Percentiles rank a stretch among this genome's conserved stretches.
These are phyloP conservation scores for Ooceraea biroi DNA, from an alignment of 1,140 invertebrate genomes.

Conservation along the genomic window DNA sequence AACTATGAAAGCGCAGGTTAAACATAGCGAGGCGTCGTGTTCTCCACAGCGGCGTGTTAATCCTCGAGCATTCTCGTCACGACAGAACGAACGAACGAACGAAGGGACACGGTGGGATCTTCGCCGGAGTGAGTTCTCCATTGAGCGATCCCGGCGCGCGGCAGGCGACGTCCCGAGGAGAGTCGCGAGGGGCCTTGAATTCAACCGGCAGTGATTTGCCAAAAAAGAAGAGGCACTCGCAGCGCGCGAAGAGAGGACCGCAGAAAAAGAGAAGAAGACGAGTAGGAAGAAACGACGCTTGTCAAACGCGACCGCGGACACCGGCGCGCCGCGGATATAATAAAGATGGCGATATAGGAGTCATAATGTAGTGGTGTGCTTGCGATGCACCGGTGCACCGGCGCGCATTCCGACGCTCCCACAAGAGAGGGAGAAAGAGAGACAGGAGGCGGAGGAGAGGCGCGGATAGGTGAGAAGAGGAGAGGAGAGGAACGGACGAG, in stretches of 20 bases:
- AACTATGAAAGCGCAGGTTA: constrained; percentile 44
- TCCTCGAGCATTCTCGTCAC: constrained; percentile 47
- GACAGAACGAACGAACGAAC: constrained; percentile 17
- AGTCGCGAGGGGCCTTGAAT: constrained; percentile 48
- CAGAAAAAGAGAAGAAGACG: constrained; percentile 42
- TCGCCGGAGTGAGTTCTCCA: constrained; percentile 41
- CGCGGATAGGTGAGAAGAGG: constrained; percentile 42
- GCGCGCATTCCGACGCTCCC: constrained; percentile 81
- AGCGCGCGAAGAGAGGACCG: constrained; percentile 40
- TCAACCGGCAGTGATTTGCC: constrained; percentile 55
- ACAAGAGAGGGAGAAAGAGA: constrained; percentile 60
- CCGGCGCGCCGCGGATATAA: constrained; percentile 80
- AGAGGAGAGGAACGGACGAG: constrained; percentile 46
- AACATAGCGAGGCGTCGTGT: constrained; percentile 19
- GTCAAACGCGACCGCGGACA: constrained; percentile 78
- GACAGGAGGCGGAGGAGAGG: constrained; percentile 22
- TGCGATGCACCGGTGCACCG: constrained; percentile 77
- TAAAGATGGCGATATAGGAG: constrained; percentile 86
- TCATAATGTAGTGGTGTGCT: constrained; percentile 85
- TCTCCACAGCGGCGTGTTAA: constrained; percentile 34
- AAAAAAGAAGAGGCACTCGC: constrained; percentile 54
- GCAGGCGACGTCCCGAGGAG: constrained; percentile 24
- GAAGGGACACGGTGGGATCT: constrained; percentile 34
- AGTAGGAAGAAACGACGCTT: constrained; percentile 71
- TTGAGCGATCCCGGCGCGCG: constrained; percentile 26